phyloP scores from a whole-genome alignment of 2,797 vertebrate genomes.

The Sebastes iracundus region DNA sequence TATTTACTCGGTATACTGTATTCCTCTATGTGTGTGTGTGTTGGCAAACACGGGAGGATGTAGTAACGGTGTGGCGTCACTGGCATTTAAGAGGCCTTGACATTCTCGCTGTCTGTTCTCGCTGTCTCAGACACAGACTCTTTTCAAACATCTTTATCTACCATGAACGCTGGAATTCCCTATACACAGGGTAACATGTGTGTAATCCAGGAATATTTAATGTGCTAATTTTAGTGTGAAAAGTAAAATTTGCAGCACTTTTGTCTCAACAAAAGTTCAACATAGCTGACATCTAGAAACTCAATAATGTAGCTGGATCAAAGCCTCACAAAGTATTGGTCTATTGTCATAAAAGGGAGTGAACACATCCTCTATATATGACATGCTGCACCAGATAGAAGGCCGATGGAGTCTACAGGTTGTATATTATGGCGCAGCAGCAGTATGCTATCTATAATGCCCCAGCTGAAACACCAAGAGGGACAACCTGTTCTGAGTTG shows the following conservation, averaged over 20 bases:
- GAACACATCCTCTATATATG: background rate
- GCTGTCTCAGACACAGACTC: slow-evolving; percentile 4
- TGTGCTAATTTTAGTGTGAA: background rate
- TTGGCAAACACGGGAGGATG: slow-evolving; percentile 49
- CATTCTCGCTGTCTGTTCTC: slow-evolving; percentile 35
- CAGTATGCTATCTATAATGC: background rate
- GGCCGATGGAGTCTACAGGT: background rate
- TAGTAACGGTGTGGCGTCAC: slow-evolving; percentile 57
- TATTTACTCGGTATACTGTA: slow-evolving; percentile 53
- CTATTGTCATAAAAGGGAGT: background rate
- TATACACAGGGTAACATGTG: background rate
- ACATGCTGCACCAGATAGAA: background rate
- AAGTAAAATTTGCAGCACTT: background rate
- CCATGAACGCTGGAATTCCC: background rate
- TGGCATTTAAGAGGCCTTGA: slow-evolving; percentile 58
- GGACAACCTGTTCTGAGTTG: background rate
- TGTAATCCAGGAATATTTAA: background rate
- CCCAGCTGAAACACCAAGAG: background rate
- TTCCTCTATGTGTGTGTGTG: slow-evolving; percentile 27
- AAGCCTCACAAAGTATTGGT: background rate
- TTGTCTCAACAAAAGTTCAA: background rate
- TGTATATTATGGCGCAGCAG: background rate
- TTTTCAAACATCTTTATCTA: background rate
- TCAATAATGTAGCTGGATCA: background rate
- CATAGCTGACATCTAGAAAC: background rate